Percentiles rank a stretch among this genome's conserved stretches.
Evolutionary conservation across 2,113 vertebrate genomes (phyloP).

Genomic region (Sorex araneus): DNA sequence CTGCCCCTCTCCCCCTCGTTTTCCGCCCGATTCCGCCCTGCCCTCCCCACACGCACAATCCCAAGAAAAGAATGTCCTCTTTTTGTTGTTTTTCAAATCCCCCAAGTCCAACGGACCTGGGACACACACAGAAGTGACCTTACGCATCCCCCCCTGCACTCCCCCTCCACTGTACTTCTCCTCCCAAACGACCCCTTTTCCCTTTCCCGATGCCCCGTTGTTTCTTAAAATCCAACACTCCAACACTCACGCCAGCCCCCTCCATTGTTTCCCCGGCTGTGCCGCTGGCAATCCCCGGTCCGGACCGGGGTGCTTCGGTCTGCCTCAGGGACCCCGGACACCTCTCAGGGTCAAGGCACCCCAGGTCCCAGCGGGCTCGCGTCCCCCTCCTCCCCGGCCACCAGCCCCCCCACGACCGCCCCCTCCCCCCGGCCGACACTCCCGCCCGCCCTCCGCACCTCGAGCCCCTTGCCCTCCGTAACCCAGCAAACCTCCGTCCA

Average conservation of each 20-base stretch:
- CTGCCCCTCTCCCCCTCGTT: constrained; percentile 12
- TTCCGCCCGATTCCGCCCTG: background rate
- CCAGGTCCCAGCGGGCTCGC: background rate
- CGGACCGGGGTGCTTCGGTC: constrained; percentile 22
- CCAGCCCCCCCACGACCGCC: no score
- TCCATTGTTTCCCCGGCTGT: constrained; percentile 74
- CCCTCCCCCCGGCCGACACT: constrained; percentile 28
- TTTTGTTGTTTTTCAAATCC: background rate
- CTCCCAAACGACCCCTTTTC: constrained; percentile 34
- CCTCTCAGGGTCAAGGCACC: constrained; percentile 20
- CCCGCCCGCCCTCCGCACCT: constrained; percentile 36
- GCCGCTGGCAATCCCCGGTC: constrained; percentile 59
- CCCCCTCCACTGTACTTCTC: constrained; percentile 5
- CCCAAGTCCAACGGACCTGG: constrained; percentile 41
- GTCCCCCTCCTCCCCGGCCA: background rate
- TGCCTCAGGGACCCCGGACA: constrained; percentile 19
- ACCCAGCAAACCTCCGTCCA: background rate
- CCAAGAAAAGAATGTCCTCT: constrained; percentile 30
- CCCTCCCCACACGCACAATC: background rate
- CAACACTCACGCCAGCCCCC: constrained; percentile 32
- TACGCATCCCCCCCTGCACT: constrained; percentile 29
- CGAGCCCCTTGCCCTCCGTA: background rate
- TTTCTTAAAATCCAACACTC: constrained; percentile 56
- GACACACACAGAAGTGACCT: constrained; percentile 57
- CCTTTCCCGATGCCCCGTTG: background rate